Base-by-base conservation (phyloP, 2,113 vertebrate genomes). In the Nerophis lumbriciformis region DNA sequence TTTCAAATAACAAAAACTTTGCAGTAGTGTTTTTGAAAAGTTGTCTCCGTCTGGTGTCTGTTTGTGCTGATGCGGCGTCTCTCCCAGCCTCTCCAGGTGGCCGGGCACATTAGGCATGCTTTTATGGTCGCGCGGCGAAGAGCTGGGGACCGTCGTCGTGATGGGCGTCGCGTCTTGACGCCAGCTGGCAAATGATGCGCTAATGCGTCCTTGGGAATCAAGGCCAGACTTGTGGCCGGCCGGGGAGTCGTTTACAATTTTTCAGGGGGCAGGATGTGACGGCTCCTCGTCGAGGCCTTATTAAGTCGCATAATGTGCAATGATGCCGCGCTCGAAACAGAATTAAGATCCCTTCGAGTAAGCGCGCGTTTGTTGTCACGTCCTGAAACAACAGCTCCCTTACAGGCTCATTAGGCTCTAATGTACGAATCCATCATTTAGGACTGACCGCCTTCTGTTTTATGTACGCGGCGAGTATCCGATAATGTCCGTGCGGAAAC, bases 101-200 rank as follows among this genome's bases (percentile, higher is more conserved):
- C n/a, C n/a, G 16, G 44, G 55, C n/a, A 4, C 55, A 44, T 42
- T 57, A 44, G 6, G 55, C 28, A 12, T 6, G 38, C 9, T 42
- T 37, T 57, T 44, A 51, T 45, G 42, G 42, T 11, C 42, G 42
- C 42, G 42, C 11, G 49, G 49, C 7, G 49, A 5, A 57, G n/a
- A 44, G 38, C 12, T 38, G 10, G 28, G 44, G 6, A 19, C 71
- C 63, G 57, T 77, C 68, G 76, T 71, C 72, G 71, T 71, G 69
- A 81, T 75, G 67, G 65, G 67, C 59, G 49, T 55, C 38, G 51
- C 67, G 51, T 77, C 75, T 75, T 82, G 66, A 76, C 42, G 72
- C 80, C 84, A 83, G 78, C 59, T 84, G 82, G 80, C 60, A 75
- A 79, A 78, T 65, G 53, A 56, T 9, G 10, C 37, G 36, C 28